Percentiles rank a stretch among this genome's conserved stretches.
phyloP scores from a whole-genome alignment of 1,140 invertebrate genomes.

The Antheraea pernyi region DNA sequence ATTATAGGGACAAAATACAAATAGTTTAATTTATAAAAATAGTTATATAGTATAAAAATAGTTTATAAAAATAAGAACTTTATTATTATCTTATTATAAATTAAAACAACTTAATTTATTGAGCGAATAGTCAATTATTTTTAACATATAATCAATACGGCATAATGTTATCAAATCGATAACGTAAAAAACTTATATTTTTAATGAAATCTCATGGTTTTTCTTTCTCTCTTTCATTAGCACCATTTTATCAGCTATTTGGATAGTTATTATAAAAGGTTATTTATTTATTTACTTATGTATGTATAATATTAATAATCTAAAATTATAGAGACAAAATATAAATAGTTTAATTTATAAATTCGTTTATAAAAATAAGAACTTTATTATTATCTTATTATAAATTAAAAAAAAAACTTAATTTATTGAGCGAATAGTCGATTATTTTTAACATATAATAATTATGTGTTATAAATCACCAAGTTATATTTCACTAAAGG shows the following conservation, averaged over 20 bases:
- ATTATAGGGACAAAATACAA: not conserved
- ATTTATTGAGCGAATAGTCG: too few relatives aligned
- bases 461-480: too few relatives aligned
- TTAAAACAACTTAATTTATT: too few relatives aligned
- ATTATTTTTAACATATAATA: too few relatives aligned
- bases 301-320: not conserved
- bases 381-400: too few relatives aligned
- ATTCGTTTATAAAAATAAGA: too few relatives aligned
- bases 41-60: not conserved
- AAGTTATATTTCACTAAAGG: too few relatives aligned
- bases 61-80: too few relatives aligned
- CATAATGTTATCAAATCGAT: not conserved
- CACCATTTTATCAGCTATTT: constrained; percentile 57
- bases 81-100: too few relatives aligned
- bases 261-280: not conserved
- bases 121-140: too few relatives aligned
- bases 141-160: too few relatives aligned
- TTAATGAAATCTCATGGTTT: constrained; percentile 39
- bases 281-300: not conserved
- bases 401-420: too few relatives aligned
- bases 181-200: not conserved
- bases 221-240: constrained; percentile 45
- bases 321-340: not conserved
- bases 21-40: not conserved
- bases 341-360: not conserved